Evolutionary conservation across 2,888 invertebrate species (phyloP).

Genomic region (Rhyacophila evoluta): DNA sequence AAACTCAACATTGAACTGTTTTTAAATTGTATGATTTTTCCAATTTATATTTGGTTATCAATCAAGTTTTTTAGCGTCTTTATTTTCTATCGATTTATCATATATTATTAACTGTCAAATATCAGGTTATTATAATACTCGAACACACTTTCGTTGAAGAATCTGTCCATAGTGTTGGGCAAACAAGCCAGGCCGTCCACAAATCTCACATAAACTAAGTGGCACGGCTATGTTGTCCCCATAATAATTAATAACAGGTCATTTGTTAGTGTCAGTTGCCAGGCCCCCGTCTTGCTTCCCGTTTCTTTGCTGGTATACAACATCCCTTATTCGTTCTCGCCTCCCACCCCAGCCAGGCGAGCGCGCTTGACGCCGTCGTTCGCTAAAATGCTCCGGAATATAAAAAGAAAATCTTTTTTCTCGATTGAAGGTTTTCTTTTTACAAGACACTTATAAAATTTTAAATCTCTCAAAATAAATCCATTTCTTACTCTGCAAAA

Average conservation of each 20-base stretch:
- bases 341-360: neutral
- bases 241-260: slow-evolving; percentile 60
- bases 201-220: slow-evolving; percentile 45
- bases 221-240: slow-evolving; percentile 37
- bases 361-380: neutral
- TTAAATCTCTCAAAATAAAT: neutral
- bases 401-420: neutral
- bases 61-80: too few species aligned
- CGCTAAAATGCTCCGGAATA: neutral
- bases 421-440: neutral
- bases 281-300: slow-evolving; percentile 31
- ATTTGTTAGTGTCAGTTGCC: slow-evolving; percentile 57
- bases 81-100: too few species aligned
- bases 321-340: neutral
- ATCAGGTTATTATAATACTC: too few species aligned
- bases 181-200: slow-evolving; percentile 37
- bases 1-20: too few species aligned
- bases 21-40: too few species aligned
- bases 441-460: neutral
- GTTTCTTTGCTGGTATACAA: neutral
- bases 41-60: too few species aligned
- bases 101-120: too few species aligned
- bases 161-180: slow-evolving; percentile 13
- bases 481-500: neutral
- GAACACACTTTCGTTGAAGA: neutral